Evolutionary conservation across 2,888 invertebrate species (phyloP), one percentile per base, ranked within the genome.

Genomic region (Cremastinae sp.): DNA sequence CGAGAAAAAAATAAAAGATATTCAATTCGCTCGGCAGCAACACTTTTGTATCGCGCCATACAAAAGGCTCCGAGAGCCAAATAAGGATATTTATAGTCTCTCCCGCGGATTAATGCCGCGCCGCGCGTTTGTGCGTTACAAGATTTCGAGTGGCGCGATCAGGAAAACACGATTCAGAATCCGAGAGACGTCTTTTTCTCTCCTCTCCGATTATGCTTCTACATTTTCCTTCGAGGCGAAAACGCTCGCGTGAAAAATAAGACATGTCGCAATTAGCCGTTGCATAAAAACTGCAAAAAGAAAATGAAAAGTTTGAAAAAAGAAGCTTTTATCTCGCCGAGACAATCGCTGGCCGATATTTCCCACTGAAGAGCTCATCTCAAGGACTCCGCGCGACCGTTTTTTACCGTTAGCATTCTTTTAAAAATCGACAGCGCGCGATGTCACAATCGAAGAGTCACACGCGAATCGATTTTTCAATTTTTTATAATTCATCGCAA

Each of bases 11-110:
- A n/a, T n/a, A n/a, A n/a, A n/a, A n/a, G 73, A 73, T 58, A 58
- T 56, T 58, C 16, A 14, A 68, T 51, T 43, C 45, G n/a, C 49
- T 28, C n/a, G 53, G 38, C 12, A 43, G 10, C 49, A 28, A 28
- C 43, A 5, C 16, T 28, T 49, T 20, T 36, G 28, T 9, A 62
- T 59, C 28, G 45, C 14, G 58, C 68, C 28, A 62, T 76, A 62
- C 53, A 69, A 61, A 59, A 34, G 43, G 49, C 65, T 64, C 59
- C n/a, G n/a, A 38, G 51, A 45, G n/a, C 76, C 76, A 73, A 76
- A 76, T 76, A 76, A 51, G 76, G 76, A 43, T 64, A 64, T 75
- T 76, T 73, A 73, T 65, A 45, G 69, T 64, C 64, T 53, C 45
- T 36, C 59, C 34, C 51, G 34, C 41, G 58, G 59, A 61, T 69